A percentile compares a stretch with the other conserved stretches of the same genome.
Evolutionary conservation across 2,113 vertebrate genomes (phyloP).

Genomic region (Pomatostomus ruficeps): DNA sequence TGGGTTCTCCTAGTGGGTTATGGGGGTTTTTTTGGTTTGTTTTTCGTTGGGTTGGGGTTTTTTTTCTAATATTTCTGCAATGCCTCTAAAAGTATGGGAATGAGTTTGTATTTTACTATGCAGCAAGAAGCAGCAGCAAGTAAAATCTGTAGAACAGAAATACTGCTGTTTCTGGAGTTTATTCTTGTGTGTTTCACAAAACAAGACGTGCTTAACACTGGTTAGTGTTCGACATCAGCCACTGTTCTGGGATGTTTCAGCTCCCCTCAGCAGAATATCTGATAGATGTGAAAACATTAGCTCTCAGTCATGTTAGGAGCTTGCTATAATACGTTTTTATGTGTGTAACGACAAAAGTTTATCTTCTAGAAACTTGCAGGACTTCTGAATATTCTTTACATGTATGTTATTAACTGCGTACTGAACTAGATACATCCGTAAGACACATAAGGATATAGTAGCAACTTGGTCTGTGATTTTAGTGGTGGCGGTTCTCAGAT

Average conservation of each 20-base stretch:
- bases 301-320: not conserved
- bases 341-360: not conserved
- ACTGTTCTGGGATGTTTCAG: not conserved
- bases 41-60: fast-evolving
- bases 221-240: not conserved
- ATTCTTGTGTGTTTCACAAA: not conserved
- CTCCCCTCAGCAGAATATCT: not conserved
- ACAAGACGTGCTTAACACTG: not conserved
- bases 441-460: not conserved
- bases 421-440: not conserved
- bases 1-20: not conserved
- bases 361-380: not conserved
- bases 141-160: not conserved
- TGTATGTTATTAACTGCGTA: not conserved
- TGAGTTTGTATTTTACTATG: not conserved
- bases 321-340: not conserved
- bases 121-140: not conserved
- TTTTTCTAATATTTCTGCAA: not conserved
- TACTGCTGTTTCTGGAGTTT: not conserved
- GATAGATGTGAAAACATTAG: not conserved
- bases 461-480: not conserved
- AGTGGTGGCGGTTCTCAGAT: not conserved
- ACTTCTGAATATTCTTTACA: not conserved
- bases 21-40: too few species aligned
- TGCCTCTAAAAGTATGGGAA: not conserved